phyloP scores from a whole-genome alignment of 2,888 invertebrate genomes.

The Lordiphosa andalusiaca region DNA sequence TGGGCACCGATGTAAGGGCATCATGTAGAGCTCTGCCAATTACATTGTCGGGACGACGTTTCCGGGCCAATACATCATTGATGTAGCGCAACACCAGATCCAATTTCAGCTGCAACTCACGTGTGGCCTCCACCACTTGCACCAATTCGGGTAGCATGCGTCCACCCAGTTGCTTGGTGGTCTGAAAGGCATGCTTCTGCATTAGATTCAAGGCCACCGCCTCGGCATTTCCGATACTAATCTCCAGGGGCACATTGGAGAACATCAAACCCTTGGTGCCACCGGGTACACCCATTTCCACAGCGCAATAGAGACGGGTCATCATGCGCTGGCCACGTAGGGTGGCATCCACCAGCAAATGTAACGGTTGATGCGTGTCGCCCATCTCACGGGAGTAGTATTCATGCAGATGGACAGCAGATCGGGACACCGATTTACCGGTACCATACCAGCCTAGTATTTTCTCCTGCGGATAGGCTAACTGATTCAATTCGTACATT shows the following conservation, averaged over 20 bases:
- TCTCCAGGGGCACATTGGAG: slow-evolving; percentile 39
- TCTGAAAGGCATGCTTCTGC: slow-evolving; percentile 33
- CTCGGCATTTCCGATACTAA: slow-evolving; percentile 21
- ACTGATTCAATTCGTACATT: slow-evolving; percentile 44
- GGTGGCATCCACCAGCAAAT: slow-evolving; percentile 47
- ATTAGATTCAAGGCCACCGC: slow-evolving; percentile 42
- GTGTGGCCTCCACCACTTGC: slow-evolving; percentile 36
- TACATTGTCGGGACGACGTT: slow-evolving; percentile 44
- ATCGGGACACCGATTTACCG: slow-evolving; percentile 36
- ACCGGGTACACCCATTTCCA: slow-evolving; percentile 51
- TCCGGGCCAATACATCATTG: slow-evolving; percentile 52
- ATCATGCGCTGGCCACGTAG: slow-evolving; percentile 29
- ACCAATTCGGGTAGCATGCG: slow-evolving; percentile 41
- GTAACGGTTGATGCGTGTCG: slow-evolving; percentile 41
- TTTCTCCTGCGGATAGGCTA: slow-evolving; percentile 46
- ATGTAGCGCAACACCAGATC: slow-evolving; percentile 53
- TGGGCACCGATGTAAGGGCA: slow-evolving; percentile 44
- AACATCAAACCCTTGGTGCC: slow-evolving; percentile 53
- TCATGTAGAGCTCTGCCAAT: slow-evolving; percentile 50
- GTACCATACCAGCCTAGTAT: slow-evolving; percentile 60
- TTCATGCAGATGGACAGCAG: slow-evolving; percentile 34
- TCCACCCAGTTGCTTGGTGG: slow-evolving; percentile 20
- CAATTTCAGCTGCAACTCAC: slow-evolving; percentile 39
- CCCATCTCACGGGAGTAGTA: slow-evolving; percentile 43
- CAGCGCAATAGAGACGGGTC: slow-evolving; percentile 43